A percentile compares a stretch with the other conserved stretches of the same genome.
Evolutionary conservation across 2,888 invertebrate genomes (phyloP).

Genomic region (Latheticus oryzae): DNA sequence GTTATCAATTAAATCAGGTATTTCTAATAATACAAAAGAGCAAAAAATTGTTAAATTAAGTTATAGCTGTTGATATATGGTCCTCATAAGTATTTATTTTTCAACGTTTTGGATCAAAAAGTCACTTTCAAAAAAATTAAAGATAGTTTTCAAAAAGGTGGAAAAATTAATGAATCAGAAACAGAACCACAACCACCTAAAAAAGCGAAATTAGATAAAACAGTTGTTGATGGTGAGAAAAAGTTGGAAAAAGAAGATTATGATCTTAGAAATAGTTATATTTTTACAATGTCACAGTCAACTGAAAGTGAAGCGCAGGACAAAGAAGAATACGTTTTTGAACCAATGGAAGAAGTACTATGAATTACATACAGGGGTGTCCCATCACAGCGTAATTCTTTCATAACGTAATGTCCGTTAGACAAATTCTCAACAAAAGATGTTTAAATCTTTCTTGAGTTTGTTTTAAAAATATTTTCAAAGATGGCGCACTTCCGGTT

Average conservation of each 20-base stretch:
- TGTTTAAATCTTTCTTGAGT: too few relatives aligned
- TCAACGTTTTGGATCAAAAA: slow-evolving; percentile 72
- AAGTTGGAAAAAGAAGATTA: slow-evolving; percentile 65
- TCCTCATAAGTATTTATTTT: slow-evolving; percentile 73
- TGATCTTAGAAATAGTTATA: slow-evolving; percentile 72
- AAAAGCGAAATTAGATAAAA: slow-evolving; percentile 40
- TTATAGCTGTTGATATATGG: slow-evolving; percentile 72
- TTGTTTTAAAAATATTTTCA: too few relatives aligned
- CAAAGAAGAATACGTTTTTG: slow-evolving; percentile 67
- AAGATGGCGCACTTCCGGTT: too few relatives aligned
- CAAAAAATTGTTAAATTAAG: slow-evolving; percentile 9
- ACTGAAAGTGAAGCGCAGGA: slow-evolving; percentile 45
- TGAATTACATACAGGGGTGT: too few relatives aligned
- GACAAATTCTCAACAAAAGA: too few relatives aligned
- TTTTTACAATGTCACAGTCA: slow-evolving; percentile 77
- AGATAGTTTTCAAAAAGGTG: slow-evolving; percentile 64
- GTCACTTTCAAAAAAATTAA: slow-evolving; percentile 70
- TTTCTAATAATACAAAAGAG: slow-evolving; percentile 4
- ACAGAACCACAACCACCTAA: slow-evolving; percentile 22
- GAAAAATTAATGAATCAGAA: slow-evolving; percentile 55
- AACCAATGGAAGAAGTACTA: slow-evolving; percentile 73
- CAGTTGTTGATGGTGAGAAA: slow-evolving; percentile 4
- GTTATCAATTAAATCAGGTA: slow-evolving; percentile 80
- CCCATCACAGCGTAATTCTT: too few relatives aligned
- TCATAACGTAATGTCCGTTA: too few relatives aligned